These are phyloP conservation scores for Palaemon carinicauda DNA, from an alignment of 1,140 invertebrate genomes.

Conservation along the genomic window DNA sequence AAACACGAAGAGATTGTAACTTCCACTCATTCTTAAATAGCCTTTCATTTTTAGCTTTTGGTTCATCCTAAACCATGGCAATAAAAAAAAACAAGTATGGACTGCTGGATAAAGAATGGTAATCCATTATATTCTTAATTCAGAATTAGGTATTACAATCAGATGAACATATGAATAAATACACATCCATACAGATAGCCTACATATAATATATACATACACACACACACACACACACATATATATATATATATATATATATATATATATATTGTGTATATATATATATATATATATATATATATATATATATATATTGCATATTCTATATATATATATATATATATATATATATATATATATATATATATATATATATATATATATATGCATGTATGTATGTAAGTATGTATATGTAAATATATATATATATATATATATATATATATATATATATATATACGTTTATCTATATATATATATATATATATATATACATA, in stretches of 20 bases:
- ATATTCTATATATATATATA: neutral
- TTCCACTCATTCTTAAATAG: too few species aligned
- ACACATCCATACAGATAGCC: too few species aligned
- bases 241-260: slow-evolving; percentile 24
- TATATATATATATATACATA: slow-evolving; percentile 13
- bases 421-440: slow-evolving; percentile 3
- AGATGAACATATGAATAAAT: neutral
- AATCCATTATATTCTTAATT: too few species aligned
- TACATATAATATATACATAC: too few species aligned
- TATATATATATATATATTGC: neutral
- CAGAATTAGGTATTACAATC: too few species aligned
- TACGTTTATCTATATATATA: slow-evolving; percentile 13
- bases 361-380: neutral
- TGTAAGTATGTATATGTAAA: too few species aligned
- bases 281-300: slow-evolving; percentile 21
- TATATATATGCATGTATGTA: neutral
- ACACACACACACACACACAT: neutral
- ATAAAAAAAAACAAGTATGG: too few species aligned
- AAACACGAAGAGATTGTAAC: too few species aligned
- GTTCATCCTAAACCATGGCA: too few species aligned
- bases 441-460: slow-evolving; percentile 38
- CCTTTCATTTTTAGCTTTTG: too few species aligned
- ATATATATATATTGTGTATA: slow-evolving; percentile 40
- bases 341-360: neutral
- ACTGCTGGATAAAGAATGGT: too few species aligned